These are phyloP conservation scores for Ochropleura plecta DNA, from an alignment of 2,888 invertebrate species.

Conservation along the genomic window DNA sequence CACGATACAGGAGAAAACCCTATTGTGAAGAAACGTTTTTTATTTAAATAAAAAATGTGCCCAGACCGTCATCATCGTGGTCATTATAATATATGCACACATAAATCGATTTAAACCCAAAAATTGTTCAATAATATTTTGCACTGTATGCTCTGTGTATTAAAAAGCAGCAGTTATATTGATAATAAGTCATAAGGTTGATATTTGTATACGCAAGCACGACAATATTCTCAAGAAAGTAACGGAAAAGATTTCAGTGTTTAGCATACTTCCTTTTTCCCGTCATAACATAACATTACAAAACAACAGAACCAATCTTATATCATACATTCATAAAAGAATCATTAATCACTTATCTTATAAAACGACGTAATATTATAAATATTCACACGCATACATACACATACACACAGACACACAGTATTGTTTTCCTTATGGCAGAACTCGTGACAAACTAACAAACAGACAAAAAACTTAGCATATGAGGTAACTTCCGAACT, in stretches of 20 bases:
- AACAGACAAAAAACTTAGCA: slow-evolving; percentile 52
- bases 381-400: slow-evolving; percentile 43
- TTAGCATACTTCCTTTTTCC: slow-evolving; percentile 8
- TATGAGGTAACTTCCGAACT: slow-evolving; percentile 69
- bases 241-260: not conserved
- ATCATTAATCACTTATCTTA: slow-evolving; percentile 36
- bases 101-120: not conserved
- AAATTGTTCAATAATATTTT: not conserved
- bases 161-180: too few relatives aligned
- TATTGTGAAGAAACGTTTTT: too few relatives aligned
- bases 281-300: slow-evolving; percentile 1
- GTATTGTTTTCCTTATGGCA: slow-evolving; percentile 67
- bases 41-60: too few relatives aligned
- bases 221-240: not conserved
- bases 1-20: too few relatives aligned
- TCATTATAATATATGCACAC: not conserved
- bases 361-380: slow-evolving; percentile 41
- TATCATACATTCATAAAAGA: slow-evolving; percentile 31
- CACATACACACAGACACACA: slow-evolving; percentile 33
- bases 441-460: slow-evolving; percentile 46
- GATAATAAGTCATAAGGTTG: too few relatives aligned
- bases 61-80: too few relatives aligned
- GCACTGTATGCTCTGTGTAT: too few relatives aligned
- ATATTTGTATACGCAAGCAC: not conserved
- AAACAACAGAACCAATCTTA: slow-evolving; percentile 18